Evolutionary conservation across 64 coral and sea anemone species (phyloP).

Genomic region (Exaiptasia diaphana): DNA sequence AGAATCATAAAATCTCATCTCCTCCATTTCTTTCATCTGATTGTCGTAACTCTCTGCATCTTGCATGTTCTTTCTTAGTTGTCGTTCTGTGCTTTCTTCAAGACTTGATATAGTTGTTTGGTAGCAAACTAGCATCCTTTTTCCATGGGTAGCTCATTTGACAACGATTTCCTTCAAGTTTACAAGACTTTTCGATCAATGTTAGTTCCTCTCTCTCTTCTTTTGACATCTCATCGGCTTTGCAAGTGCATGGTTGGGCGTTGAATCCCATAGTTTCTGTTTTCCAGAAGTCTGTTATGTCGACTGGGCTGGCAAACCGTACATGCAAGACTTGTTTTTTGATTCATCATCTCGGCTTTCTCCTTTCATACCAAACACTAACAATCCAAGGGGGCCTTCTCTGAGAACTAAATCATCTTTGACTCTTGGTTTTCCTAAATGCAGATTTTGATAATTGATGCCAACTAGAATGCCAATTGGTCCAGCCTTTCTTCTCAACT

Average conservation of each 20-base stretch:
- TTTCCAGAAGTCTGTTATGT: constrained; percentile 63
- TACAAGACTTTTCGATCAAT: constrained; percentile 31
- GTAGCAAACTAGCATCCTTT: background rate
- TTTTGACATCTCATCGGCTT: constrained; percentile 9
- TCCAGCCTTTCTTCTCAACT: constrained; percentile 30
- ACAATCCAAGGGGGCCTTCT: constrained; percentile 58
- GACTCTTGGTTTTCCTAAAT: constrained; percentile 61
- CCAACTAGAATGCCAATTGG: constrained; percentile 59
- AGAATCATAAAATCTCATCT: constrained; percentile 40
- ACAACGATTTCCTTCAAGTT: constrained; percentile 25
- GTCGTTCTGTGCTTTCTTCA: background rate
- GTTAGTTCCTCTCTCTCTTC: constrained; percentile 28
- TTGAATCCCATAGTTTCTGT: constrained; percentile 70
- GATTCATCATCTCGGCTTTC: background rate
- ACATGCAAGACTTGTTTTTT: constrained; percentile 58
- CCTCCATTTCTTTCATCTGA: constrained; percentile 21
- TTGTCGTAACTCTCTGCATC: background rate
- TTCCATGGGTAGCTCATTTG: constrained; percentile 33
- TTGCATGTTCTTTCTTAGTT: background rate
- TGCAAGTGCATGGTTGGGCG: constrained; percentile 28
- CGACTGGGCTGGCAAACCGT: constrained; percentile 37
- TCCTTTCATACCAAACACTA: constrained; percentile 52
- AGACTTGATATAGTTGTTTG: background rate
- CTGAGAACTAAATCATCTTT: constrained; percentile 44
- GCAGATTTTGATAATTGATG: constrained; percentile 64